Evolutionary conservation across 2,113 vertebrate genomes (phyloP), one percentile per base, ranked within the genome.

Genomic region (Corythornis vintsioides): DNA sequence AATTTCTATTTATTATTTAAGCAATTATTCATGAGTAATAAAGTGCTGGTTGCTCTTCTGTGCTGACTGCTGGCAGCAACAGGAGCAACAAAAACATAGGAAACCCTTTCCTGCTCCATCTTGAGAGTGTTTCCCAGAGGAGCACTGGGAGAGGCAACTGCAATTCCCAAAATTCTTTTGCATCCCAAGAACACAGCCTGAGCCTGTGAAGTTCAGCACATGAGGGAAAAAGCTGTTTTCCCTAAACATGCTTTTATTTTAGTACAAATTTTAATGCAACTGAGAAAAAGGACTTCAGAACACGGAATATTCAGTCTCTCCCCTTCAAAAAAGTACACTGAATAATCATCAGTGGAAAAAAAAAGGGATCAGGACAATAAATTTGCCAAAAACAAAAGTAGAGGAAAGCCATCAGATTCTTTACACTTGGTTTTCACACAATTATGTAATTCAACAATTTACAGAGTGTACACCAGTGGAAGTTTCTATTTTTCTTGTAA

Each of bases 291-390:
- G 10, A 66, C 73, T 42, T 83, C 33, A 45, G 77, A 95, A 85
- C 16, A 90, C 12, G 71, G 64, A 88, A 60, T 60, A 85, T 56
- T 79, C 59, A 88, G 29, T 60, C 50, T 84, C 48, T 88, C 40
- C 18, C 57, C 33, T 86, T 52, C 73, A 88, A 90, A 64, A 92
- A 95, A 86, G 38, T 28, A 76, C 19, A 92, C 24, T 82, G 64
- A 88, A 87, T 53, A 93, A 89, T 59, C 76, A 95, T 64, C 84
- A 95, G 57, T 31, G 65, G 38, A 38, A 95, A 90, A 64, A 90
- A 90, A 93, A 94, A 80, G 42, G 20, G 35, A 94, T 92, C 75
- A 97, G 60, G 65, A 92, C 25, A 92, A 93, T 84, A 95, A 90
- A 90, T 91, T 65, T 81, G 52, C 45, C 74, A 55, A 87, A 93